Evolutionary conservation across 2,113 vertebrate genomes (phyloP).

Genomic region (Mobula birostris): DNA sequence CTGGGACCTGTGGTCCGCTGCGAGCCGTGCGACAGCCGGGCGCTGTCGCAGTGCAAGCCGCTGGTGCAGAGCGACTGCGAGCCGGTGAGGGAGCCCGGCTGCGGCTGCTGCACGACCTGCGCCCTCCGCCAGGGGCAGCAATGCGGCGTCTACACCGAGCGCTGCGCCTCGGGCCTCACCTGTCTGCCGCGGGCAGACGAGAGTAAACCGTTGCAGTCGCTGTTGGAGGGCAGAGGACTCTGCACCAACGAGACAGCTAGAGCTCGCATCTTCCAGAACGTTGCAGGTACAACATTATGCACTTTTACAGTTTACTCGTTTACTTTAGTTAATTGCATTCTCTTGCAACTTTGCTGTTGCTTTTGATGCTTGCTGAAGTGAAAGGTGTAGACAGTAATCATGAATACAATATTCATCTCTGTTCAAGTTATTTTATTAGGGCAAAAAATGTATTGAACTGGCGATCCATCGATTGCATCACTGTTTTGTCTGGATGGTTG

Average conservation of each 20-base stretch:
- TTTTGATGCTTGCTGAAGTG: not conserved
- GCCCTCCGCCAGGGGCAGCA: constrained; percentile 63
- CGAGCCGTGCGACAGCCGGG: constrained; percentile 73
- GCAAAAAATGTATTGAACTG: not conserved
- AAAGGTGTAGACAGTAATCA: not conserved
- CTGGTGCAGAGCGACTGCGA: constrained; percentile 67
- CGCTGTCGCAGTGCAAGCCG: constrained; percentile 70
- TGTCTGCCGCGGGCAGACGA: constrained; percentile 69
- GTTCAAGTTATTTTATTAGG: not conserved
- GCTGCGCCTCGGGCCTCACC: constrained; percentile 69
- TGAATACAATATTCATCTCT: not conserved
- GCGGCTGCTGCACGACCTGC: constrained; percentile 86
- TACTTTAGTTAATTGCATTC: not conserved
- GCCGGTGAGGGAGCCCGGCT: constrained; percentile 76
- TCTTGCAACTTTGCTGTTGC: not conserved
- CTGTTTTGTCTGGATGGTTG: not conserved
- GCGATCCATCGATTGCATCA: not conserved
- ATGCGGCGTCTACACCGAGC: constrained; percentile 84
- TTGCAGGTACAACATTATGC: constrained; percentile 59
- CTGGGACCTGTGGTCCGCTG: constrained; percentile 74
- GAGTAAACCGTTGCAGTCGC: constrained; percentile 71
- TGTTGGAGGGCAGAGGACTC: constrained; percentile 76
- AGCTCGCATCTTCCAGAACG: constrained; percentile 46
- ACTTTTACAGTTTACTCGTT: not conserved
- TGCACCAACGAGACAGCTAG: constrained; percentile 62